A percentile compares a stretch with the other conserved stretches of the same genome.
These are phyloP conservation scores for Panthera uncia DNA, from an alignment of 2,113 vertebrate species.

Conservation along the genomic window DNA sequence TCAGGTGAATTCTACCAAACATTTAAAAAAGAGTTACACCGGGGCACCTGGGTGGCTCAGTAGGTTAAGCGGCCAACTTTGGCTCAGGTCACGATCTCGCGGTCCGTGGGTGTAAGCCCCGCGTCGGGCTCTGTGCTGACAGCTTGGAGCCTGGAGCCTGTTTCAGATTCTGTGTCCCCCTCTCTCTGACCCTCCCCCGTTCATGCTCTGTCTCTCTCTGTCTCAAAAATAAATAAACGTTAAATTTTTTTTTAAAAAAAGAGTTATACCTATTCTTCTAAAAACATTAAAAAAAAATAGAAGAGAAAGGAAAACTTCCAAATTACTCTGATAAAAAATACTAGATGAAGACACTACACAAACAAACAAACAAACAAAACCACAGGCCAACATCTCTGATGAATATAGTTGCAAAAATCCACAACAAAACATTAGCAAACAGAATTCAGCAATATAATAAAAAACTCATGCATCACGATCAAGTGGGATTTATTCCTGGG, in stretches of 20 bases:
- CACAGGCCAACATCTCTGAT: neutral
- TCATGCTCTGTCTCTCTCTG: no score
- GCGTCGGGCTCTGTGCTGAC: no score
- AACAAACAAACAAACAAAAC: neutral
- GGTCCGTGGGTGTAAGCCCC: no score
- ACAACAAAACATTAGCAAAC: neutral
- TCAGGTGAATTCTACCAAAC: neutral
- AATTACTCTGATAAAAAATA: neutral
- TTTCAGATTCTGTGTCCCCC: no score
- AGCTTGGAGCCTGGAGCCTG: no score
- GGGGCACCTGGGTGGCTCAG: no score
- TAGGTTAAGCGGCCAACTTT: fast-evolving
- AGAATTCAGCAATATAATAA: neutral
- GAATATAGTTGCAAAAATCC: neutral
- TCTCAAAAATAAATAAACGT: no score
- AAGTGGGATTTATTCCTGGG: neutral
- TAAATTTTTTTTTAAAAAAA: neutral
- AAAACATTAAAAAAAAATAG: neutral
- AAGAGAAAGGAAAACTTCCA: neutral
- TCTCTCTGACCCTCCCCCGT: no score
- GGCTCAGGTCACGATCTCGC: no score
- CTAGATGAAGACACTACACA: neutral
- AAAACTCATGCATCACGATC: neutral
- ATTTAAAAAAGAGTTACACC: neutral
- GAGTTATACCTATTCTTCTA: neutral